A percentile compares a stretch with the other conserved stretches of the same genome.
phyloP scores from a whole-genome alignment of 2,797 vertebrate genomes.

The Halcyon smyrnensis region DNA sequence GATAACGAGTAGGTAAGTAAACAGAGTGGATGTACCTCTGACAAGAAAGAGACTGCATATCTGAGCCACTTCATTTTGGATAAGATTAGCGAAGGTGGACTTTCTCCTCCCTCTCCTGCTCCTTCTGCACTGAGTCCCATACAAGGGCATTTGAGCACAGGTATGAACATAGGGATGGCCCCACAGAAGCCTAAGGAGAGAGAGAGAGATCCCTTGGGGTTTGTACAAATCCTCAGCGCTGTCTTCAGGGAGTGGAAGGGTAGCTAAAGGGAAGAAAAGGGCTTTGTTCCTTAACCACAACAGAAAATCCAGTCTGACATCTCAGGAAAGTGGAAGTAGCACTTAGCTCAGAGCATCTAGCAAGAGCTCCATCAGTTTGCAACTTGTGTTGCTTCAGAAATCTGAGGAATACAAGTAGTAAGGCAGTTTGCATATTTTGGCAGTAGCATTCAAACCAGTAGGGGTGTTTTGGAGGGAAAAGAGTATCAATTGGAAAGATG shows the following conservation, averaged over 20 bases:
- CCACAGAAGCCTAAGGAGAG: neutral
- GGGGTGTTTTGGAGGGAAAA: neutral
- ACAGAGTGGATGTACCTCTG: neutral
- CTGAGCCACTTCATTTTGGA: neutral
- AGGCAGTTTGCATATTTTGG: neutral
- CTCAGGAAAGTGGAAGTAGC: neutral
- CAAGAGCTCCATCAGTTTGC: neutral
- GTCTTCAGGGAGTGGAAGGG: neutral
- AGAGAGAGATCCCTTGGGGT: neutral
- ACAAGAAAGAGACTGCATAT: neutral
- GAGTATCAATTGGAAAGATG: neutral
- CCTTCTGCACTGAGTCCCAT: neutral
- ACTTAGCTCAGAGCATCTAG: neutral
- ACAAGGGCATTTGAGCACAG: neutral
- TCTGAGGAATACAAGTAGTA: neutral
- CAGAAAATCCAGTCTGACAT: neutral
- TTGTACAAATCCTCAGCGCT: neutral
- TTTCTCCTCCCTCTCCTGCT: neutral
- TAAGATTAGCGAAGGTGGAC: neutral
- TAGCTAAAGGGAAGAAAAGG: neutral
- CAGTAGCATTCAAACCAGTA: neutral
- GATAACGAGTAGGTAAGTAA: neutral
- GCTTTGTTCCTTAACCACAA: neutral
- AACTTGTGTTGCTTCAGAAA: neutral
- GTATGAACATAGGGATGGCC: neutral